Evolutionary conservation across 2,113 vertebrate genomes (phyloP), one percentile per base, ranked within the genome.

Genomic region (Stictonetta naevosa): DNA sequence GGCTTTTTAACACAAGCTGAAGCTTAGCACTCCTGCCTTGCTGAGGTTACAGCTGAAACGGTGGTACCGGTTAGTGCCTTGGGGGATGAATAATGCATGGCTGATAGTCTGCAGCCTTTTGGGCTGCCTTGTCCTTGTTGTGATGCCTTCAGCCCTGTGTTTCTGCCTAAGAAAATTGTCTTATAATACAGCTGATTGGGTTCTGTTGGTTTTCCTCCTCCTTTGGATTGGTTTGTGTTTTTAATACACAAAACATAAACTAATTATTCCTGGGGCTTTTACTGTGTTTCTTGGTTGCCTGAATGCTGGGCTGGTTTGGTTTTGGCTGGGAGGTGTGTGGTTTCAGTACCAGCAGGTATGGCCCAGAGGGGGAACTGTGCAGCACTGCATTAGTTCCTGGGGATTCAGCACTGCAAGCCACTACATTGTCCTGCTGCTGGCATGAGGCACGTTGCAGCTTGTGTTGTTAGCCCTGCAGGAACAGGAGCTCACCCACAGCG

Each of bases 81-180:
- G 1, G 34, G 42, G 18, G 34, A 2, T 5, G 19, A 29, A 5
- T 7, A 8, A 29, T 2, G 4, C 1, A 0, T 11, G n/a, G 42
- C 88, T 55, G 36, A 8, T 10, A 38, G 25, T 23, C 18, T 2
- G 42, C 3, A 58, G 7, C 7, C 28, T 26, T 15, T 5, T 46
- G 71, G 71, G 19, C 10, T 36, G 60, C 1, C 1, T 29, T 1
- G 0, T 3, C 20, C 15, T 52, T 22, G 20, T 29, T 63, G 10
- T 13, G 31, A 7, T 1, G 1, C 34, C 7, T 2, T 3, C 18
- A 18, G 6, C 13, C 13, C 16, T 0, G 0, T 15, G 56, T 5
- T 25, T 16, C 13, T 64, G 42, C 22, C 67, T 13, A 10, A 21
- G 50, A 53, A 50, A 14, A 6, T 3, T 20, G 20, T 13, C 29